These are phyloP conservation scores for Corythornis madagascariensis DNA, from an alignment of 2,113 vertebrate species.

Conservation along the genomic window DNA sequence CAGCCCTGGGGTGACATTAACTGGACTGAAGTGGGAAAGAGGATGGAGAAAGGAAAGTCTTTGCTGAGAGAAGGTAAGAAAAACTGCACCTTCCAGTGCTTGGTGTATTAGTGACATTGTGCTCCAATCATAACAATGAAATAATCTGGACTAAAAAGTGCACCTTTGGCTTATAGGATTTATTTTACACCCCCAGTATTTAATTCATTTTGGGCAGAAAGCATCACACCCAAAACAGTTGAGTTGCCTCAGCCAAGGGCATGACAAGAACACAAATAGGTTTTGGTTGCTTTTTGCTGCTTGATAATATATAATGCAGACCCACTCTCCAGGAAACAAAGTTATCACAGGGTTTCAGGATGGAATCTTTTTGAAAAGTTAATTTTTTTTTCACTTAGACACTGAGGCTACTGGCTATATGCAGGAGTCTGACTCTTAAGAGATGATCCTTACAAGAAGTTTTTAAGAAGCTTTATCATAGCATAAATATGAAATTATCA, in stretches of 20 bases:
- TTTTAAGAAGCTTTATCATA: background rate
- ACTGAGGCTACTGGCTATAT: background rate
- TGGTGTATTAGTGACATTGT: background rate
- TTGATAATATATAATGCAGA: background rate
- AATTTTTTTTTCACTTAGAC: background rate
- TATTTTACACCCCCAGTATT: background rate
- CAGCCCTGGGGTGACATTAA: fast-evolving
- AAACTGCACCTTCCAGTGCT: background rate
- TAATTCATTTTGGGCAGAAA: background rate
- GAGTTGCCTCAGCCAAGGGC: background rate
- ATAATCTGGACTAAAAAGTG: background rate
- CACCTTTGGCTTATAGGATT: background rate
- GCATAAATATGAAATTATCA: background rate
- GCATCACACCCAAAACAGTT: background rate
- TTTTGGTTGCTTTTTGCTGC: background rate
- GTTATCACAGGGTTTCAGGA: background rate
- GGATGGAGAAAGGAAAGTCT: background rate
- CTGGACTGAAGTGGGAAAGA: background rate
- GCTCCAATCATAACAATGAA: background rate
- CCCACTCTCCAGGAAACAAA: background rate
- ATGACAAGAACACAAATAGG: background rate
- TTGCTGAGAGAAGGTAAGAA: background rate
- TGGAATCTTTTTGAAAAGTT: background rate
- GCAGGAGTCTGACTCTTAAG: background rate
- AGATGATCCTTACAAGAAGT: background rate